These are phyloP conservation scores for Rotaria sp. DNA, from an alignment of 2,888 invertebrate species.

Conservation along the genomic window DNA sequence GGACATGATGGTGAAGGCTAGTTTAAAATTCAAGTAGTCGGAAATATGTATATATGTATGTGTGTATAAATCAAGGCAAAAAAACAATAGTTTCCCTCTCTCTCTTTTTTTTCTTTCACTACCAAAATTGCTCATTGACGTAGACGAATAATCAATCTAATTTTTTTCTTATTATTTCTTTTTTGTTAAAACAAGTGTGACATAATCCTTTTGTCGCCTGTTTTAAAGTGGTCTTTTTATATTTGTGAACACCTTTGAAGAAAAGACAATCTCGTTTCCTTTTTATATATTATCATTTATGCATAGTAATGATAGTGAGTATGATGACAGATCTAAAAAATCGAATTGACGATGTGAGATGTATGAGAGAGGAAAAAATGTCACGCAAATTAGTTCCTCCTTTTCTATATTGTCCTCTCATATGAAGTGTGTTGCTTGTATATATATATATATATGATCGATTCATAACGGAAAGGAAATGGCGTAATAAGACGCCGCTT, in stretches of 20 bases:
- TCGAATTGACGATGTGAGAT: constrained; percentile 11
- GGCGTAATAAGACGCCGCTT: constrained; percentile 18
- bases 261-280: background rate
- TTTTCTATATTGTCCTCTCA: background rate
- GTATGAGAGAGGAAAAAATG: background rate
- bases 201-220: constrained; percentile 22
- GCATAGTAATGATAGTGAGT: background rate
- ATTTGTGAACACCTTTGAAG: background rate
- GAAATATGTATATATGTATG: background rate
- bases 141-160: background rate
- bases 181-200: background rate
- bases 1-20: background rate
- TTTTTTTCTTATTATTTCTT: background rate
- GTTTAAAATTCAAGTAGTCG: constrained; percentile 19
- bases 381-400: constrained; percentile 23
- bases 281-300: background rate
- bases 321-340: constrained; percentile 15
- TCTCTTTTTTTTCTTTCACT: background rate
- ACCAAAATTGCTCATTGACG: background rate
- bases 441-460: constrained; percentile 4
- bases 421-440: background rate
- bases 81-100: background rate
- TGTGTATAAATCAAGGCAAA: constrained; percentile 4
- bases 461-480: constrained; percentile 19
- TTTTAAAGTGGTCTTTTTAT: constrained; percentile 1